Conservation (phyloP, 2,797 vertebrate genomes). For the Pterois miles region DNA sequence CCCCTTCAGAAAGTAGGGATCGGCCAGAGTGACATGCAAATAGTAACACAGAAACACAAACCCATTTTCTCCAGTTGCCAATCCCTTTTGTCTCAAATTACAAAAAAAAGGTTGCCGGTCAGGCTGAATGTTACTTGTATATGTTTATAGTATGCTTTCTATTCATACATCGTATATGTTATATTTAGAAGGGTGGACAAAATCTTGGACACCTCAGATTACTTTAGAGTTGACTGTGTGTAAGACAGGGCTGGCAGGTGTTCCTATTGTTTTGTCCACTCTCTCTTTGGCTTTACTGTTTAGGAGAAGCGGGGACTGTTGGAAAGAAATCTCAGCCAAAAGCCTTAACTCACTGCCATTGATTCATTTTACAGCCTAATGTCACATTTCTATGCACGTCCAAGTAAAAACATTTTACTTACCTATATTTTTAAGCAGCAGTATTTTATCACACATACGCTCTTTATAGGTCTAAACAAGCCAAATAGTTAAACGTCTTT, state of each 20-base stretch:
- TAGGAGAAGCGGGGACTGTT: constrained; percentile 17
- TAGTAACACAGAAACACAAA: neutral
- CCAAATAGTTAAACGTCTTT: constrained; percentile 21
- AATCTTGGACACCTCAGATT: neutral
- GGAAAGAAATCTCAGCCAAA: constrained; percentile 41
- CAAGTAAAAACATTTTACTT: neutral
- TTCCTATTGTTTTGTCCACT: neutral
- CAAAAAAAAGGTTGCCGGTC: neutral
- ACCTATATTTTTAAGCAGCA: neutral
- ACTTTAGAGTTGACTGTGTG: neutral
- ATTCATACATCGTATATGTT: neutral
- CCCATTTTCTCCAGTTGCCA: neutral
- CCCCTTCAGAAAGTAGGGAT: neutral
- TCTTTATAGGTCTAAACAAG: constrained; percentile 9
- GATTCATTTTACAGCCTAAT: constrained; percentile 11
- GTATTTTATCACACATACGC: neutral
- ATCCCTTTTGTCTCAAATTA: neutral
- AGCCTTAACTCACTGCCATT: constrained; percentile 75
- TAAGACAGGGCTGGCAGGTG: neutral
- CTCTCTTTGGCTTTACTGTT: neutral
- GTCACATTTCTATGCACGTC: constrained; percentile 46
- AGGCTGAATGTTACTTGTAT: neutral
- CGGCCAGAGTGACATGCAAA: neutral
- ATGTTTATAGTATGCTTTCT: constrained; percentile 15
- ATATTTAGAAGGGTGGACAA: neutral